Percentiles rank a stretch among this genome's conserved stretches.
Conservation (phyloP, 2,888 invertebrate species). For the Biston betularia region DNA sequence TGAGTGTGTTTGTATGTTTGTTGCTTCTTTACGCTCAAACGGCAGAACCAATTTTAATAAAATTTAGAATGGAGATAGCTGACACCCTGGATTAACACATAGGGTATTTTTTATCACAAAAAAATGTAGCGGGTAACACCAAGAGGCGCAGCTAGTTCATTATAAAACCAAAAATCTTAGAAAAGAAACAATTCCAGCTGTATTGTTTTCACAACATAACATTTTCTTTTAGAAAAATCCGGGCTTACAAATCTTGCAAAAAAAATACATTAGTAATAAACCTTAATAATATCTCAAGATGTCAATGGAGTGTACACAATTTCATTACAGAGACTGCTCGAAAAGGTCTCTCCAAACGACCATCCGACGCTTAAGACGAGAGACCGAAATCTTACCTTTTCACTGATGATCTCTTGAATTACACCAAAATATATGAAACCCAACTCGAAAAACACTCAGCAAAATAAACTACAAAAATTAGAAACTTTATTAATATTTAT, state of each 20-base stretch:
- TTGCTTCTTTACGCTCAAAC: too few species aligned
- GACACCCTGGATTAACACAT: too few species aligned
- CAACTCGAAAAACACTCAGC: conserved; percentile 2
- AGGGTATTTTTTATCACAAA: too few species aligned
- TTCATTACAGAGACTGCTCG: conserved; percentile 51
- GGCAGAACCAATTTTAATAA: too few species aligned
- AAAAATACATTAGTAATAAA: conserved; percentile 46
- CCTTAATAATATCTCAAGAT: conserved; percentile 48
- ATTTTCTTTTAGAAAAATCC: conserved; percentile 1
- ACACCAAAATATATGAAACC: conserved; percentile 5
- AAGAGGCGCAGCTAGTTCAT: background rate
- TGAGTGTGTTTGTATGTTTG: too few species aligned
- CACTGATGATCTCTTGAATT: conserved; percentile 33
- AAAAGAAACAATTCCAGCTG: background rate
- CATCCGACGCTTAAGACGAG: conserved; percentile 35
- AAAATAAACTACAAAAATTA: background rate
- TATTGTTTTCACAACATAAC: too few species aligned
- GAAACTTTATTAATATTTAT: background rate
- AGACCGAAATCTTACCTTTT: conserved; percentile 45
- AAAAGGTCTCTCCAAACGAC: conserved; percentile 48
- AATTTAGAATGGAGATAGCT: too few species aligned
- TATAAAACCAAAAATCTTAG: background rate
- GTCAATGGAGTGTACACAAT: conserved; percentile 54
- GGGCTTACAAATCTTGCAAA: conserved; percentile 18
- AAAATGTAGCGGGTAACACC: too few species aligned